These are phyloP conservation scores for Balanococcus diminutus DNA, from an alignment of 2,888 invertebrate species.

Conservation along the genomic window DNA sequence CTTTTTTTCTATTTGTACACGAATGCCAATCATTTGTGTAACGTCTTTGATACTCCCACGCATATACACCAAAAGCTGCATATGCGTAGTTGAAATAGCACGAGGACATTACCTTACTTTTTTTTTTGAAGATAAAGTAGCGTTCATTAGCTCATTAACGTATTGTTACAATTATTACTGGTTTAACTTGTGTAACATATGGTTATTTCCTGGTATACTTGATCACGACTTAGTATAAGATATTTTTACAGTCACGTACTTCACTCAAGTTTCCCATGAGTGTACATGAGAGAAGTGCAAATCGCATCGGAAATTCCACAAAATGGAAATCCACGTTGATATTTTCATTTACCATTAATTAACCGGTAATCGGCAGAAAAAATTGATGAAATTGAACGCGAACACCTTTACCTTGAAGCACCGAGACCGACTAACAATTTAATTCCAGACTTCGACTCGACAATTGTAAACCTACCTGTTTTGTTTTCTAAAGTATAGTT, in stretches of 20 bases:
- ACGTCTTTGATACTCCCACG: neutral
- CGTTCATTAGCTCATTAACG: slow-evolving; percentile 29
- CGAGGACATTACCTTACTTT: slow-evolving; percentile 38
- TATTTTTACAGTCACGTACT: neutral
- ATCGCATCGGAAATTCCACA: neutral
- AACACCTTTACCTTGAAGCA: slow-evolving; percentile 20
- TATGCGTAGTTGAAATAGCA: slow-evolving; percentile 15
- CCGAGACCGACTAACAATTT: neutral
- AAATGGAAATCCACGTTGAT: neutral
- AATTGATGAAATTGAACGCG: neutral
- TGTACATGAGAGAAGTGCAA: neutral
- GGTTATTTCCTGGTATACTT: slow-evolving; percentile 35
- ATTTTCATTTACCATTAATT: neutral
- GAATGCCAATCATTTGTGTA: neutral
- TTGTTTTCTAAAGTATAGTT: neutral
- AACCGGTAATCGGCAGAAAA: neutral
- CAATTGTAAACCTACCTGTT: neutral
- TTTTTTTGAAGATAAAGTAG: slow-evolving; percentile 32
- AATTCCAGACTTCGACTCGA: neutral
- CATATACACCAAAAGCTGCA: neutral
- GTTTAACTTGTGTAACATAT: slow-evolving; percentile 35
- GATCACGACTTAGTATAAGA: slow-evolving; percentile 30
- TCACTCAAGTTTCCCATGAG: neutral
- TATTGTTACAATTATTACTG: slow-evolving; percentile 38
- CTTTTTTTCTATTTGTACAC: neutral